Evolutionary conservation across 2,113 vertebrate genomes (phyloP).

Genomic region (Bolborhynchus lineola): DNA sequence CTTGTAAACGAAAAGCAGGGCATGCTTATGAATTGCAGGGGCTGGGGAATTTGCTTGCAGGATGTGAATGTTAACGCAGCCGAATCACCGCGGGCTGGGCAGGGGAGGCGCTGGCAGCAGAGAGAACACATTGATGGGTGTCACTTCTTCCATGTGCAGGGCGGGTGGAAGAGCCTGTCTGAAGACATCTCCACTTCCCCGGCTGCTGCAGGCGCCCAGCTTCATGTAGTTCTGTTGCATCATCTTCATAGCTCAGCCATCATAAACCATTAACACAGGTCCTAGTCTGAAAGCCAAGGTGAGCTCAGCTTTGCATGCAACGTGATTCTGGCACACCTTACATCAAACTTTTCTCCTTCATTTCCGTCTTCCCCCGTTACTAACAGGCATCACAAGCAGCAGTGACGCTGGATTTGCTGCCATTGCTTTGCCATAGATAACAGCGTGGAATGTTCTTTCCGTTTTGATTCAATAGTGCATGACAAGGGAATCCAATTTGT

Average conservation of each 20-base stretch:
- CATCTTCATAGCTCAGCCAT: neutral
- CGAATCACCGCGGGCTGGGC: accelerated
- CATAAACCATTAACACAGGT: neutral
- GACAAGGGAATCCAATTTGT: slow-evolving; percentile 70
- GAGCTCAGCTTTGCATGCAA: neutral
- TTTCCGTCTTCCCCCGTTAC: neutral
- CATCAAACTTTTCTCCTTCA: neutral
- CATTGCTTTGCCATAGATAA: slow-evolving; percentile 50
- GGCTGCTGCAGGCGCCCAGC: neutral
- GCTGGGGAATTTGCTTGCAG: neutral
- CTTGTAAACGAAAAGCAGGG: slow-evolving; percentile 38
- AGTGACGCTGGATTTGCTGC: slow-evolving; percentile 11
- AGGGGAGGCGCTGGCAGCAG: neutral
- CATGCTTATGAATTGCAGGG: neutral
- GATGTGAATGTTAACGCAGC: neutral
- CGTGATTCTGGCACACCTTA: neutral
- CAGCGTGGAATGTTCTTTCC: slow-evolving; percentile 28
- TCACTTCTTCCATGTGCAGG: neutral
- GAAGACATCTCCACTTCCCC: neutral
- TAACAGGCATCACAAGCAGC: slow-evolving; percentile 44
- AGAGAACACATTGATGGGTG: neutral
- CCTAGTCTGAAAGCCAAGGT: neutral
- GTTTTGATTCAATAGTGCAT: slow-evolving; percentile 67
- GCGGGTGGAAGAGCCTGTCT: neutral
- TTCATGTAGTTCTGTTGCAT: accelerated